Evolutionary conservation across 2,888 invertebrate species (phyloP).

Genomic region (Thelaira solivaga): DNA sequence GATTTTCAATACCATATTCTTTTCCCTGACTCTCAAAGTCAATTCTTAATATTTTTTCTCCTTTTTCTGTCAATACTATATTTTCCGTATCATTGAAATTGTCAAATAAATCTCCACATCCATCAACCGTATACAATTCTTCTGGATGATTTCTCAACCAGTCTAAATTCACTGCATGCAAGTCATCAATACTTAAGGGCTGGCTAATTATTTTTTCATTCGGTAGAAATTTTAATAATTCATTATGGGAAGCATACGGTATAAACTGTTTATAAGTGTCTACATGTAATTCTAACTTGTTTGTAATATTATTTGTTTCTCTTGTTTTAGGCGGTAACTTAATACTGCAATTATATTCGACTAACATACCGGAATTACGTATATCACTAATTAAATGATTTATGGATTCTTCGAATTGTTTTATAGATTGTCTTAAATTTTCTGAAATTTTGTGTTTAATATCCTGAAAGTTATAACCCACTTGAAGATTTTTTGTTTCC

Average conservation of each 20-base stretch:
- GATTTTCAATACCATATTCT: not conserved
- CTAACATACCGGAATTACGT: constrained; percentile 71
- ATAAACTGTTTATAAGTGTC: constrained; percentile 66
- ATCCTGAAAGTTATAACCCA: constrained; percentile 73
- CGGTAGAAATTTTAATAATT: constrained; percentile 59
- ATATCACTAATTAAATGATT: constrained; percentile 70
- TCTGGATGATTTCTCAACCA: constrained; percentile 61
- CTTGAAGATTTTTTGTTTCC: constrained; percentile 74
- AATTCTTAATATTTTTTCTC: constrained; percentile 56
- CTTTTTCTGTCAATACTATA: constrained; percentile 48
- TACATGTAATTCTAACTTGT: constrained; percentile 35
- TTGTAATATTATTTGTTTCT: constrained; percentile 18
- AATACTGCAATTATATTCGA: constrained; percentile 68
- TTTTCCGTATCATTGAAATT: constrained; percentile 73
- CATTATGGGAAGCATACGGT: constrained; percentile 65
- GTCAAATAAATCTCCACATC: constrained; percentile 76
- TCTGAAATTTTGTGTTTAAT: constrained; percentile 47
- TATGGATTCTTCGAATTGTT: constrained; percentile 71
- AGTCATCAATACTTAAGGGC: constrained; percentile 28
- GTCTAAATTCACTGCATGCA: constrained; percentile 66
- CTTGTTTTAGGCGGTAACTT: constrained; percentile 61
- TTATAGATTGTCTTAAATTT: constrained; percentile 62
- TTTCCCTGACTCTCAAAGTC: constrained; percentile 59
- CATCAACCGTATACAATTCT: constrained; percentile 71
- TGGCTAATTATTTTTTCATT: constrained; percentile 9